Evolutionary conservation across 2,113 vertebrate genomes (phyloP).

Genomic region (Xyliphius kryptos): DNA sequence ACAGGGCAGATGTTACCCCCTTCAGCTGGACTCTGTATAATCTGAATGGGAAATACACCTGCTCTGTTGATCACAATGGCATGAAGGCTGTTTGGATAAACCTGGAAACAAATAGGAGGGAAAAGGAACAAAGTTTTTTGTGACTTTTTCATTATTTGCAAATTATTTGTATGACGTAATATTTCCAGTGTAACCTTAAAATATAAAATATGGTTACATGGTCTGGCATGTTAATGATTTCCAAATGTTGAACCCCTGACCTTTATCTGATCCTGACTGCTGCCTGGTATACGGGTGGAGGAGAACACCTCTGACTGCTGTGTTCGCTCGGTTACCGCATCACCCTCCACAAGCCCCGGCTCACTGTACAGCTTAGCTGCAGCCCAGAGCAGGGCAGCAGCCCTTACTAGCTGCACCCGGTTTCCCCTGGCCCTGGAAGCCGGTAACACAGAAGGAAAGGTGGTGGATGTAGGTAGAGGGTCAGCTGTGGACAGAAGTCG

Average conservation of each 20-base stretch:
- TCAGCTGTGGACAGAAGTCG: constrained; percentile 56
- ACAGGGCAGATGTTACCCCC: constrained; percentile 46
- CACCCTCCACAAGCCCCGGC: constrained; percentile 58
- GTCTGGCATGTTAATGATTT: too few species aligned
- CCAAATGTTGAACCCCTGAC: constrained; percentile 51
- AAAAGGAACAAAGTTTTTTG: too few species aligned
- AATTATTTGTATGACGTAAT: too few species aligned
- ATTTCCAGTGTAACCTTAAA: too few species aligned
- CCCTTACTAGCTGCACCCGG: constrained; percentile 52
- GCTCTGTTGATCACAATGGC: constrained; percentile 58
- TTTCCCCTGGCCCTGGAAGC: constrained; percentile 43
- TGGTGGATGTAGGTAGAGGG: constrained; percentile 63
- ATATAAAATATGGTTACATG: too few species aligned
- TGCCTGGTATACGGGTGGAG: constrained; percentile 62
- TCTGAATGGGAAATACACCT: constrained; percentile 62
- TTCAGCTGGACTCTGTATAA: constrained; percentile 47
- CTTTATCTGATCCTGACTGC: constrained; percentile 58
- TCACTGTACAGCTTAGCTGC: constrained; percentile 61
- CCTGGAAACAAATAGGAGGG: constrained; percentile 48
- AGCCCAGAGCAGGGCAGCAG: constrained; percentile 65
- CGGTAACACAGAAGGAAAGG: constrained; percentile 60
- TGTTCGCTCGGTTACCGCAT: constrained; percentile 57
- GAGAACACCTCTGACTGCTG: constrained; percentile 67
- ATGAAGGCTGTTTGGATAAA: constrained; percentile 66
- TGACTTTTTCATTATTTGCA: too few species aligned